A percentile compares a stretch with the other conserved stretches of the same genome.
phyloP scores from a whole-genome alignment of 2,113 vertebrate species.

The Carassius carassius region DNA sequence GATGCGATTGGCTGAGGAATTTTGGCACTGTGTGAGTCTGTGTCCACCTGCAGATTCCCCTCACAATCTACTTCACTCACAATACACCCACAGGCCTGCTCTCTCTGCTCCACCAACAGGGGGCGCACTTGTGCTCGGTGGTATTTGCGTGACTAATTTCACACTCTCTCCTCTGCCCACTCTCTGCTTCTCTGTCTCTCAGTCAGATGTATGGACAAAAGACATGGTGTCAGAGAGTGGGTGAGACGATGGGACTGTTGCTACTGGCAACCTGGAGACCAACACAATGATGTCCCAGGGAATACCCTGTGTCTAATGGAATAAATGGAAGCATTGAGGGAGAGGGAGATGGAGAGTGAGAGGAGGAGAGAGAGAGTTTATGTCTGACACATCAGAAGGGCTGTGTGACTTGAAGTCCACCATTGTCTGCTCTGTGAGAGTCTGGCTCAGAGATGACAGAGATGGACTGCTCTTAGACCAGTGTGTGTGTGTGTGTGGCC shows the following conservation, averaged over 20 bases:
- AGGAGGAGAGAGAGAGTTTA: constrained; percentile 48
- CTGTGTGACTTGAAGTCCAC: constrained; percentile 44
- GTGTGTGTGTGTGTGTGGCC: constrained; percentile 18
- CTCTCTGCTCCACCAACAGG: constrained; percentile 75
- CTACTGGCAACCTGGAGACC: constrained; percentile 66
- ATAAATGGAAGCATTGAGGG: constrained; percentile 74
- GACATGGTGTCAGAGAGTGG: constrained; percentile 55
- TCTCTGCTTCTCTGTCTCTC: constrained; percentile 42
- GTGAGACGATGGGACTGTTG: constrained; percentile 63
- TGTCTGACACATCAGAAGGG: constrained; percentile 54
- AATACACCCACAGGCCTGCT: constrained; percentile 74
- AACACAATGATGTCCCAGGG: constrained; percentile 68
- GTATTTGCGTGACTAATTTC: constrained; percentile 77
- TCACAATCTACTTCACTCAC: constrained; percentile 57
- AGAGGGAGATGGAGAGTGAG: constrained; percentile 54
- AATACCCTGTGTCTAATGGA: constrained; percentile 57
- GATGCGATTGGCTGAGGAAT: constrained; percentile 10
- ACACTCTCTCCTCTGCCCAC: constrained; percentile 67
- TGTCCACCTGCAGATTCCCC: constrained; percentile 65
- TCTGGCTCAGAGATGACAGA: neutral
- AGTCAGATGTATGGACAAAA: constrained; percentile 61
- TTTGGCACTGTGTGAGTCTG: constrained; percentile 45
- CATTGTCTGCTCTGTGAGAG: constrained; percentile 36
- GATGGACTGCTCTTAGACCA: constrained; percentile 5
- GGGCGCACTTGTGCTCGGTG: constrained; percentile 76